Conservation (phyloP, 2,797 vertebrate genomes). For the Alexandromys oeconomus region DNA sequence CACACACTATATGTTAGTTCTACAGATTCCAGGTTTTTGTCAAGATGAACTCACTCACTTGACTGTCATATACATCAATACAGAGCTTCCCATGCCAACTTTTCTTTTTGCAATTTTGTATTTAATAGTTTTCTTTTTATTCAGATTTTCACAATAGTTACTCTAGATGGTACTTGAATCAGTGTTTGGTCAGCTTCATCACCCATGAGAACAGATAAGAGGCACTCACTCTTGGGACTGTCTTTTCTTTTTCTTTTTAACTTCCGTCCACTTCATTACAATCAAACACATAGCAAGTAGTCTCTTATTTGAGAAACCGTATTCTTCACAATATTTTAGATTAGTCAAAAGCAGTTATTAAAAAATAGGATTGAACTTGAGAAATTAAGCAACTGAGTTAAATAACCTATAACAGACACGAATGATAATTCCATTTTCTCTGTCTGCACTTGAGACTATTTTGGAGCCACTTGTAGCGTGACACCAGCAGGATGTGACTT, state of each 20-base stretch:
- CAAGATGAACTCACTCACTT: neutral
- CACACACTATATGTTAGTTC: neutral
- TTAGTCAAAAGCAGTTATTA: conserved; percentile 37
- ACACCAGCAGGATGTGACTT: neutral
- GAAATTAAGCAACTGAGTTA: neutral
- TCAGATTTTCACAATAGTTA: neutral
- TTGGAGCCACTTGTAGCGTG: neutral
- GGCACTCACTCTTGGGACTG: conserved; percentile 38
- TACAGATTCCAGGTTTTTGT: neutral
- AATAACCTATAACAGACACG: neutral
- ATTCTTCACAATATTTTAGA: neutral
- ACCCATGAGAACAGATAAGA: neutral
- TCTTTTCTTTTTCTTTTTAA: conserved; percentile 12
- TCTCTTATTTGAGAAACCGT: neutral
- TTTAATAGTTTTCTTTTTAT: conserved; percentile 17
- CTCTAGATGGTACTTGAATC: neutral
- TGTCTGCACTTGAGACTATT: neutral
- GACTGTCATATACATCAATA: neutral
- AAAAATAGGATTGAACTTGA: neutral
- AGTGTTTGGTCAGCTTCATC: neutral
- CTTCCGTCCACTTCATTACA: conserved; percentile 8
- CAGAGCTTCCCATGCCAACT: neutral
- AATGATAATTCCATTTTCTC: neutral
- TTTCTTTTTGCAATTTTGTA: conserved; percentile 1
- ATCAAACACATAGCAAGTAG: neutral